These are phyloP conservation scores for Eueides isabella DNA, from an alignment of 1,140 invertebrate species.

Conservation along the genomic window DNA sequence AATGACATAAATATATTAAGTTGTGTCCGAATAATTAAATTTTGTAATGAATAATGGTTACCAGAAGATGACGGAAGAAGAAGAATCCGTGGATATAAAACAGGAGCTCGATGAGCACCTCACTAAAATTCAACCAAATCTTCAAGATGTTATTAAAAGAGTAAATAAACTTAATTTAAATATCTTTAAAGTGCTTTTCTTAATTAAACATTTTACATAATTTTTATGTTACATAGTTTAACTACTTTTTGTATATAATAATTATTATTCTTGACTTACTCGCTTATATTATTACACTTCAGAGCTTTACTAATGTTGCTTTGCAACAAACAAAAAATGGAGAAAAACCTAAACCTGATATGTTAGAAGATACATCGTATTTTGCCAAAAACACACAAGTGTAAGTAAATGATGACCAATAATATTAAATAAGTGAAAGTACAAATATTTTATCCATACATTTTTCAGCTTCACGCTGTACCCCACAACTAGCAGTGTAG, in stretches of 20 bases:
- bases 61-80: constrained; percentile 65
- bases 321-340: constrained; percentile 76
- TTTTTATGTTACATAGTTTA: background rate
- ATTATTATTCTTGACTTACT: background rate
- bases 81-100: constrained; percentile 68
- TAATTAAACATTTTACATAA: background rate
- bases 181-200: no score
- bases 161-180: constrained; percentile 56
- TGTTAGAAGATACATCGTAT: constrained; percentile 72
- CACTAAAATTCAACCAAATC: constrained; percentile 71
- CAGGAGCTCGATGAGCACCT: constrained; percentile 67
- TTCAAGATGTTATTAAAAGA: constrained; percentile 79
- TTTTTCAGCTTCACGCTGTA: no score
- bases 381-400: constrained; percentile 79
- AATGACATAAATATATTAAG: constrained; percentile 10
- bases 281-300: constrained; percentile 35
- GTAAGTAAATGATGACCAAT: constrained; percentile 50
- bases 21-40: background rate
- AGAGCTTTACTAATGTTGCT: constrained; percentile 78
- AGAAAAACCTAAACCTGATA: constrained; percentile 65
- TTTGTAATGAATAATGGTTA: constrained; percentile 36
- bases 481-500: no score
- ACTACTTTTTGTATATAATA: background rate
- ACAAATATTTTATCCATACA: background rate
- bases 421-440: background rate